A percentile compares a stretch with the other conserved stretches of the same genome.
Conservation (phyloP, 1,140 invertebrate genomes). For the Drosophila truncata region DNA sequence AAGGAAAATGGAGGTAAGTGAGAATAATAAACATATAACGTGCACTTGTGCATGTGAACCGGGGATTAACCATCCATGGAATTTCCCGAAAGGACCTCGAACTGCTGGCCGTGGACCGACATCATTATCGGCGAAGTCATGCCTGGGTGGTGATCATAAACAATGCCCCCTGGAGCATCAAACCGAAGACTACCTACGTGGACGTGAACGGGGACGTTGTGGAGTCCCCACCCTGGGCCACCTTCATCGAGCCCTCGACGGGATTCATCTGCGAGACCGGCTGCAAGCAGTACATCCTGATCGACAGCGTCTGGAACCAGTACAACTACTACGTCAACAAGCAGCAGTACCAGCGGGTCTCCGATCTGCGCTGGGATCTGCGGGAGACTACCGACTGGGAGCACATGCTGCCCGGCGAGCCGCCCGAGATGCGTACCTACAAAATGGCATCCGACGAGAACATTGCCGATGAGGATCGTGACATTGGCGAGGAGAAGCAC, state of each 20-base stretch:
- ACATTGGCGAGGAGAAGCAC: slow-evolving; percentile 89
- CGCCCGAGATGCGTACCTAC: slow-evolving; percentile 85
- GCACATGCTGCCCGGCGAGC: slow-evolving; percentile 89
- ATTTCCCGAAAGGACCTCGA: slow-evolving; percentile 88
- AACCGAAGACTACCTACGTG: slow-evolving; percentile 61
- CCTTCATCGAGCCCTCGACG: slow-evolving; percentile 94
- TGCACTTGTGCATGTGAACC: slow-evolving; percentile 13
- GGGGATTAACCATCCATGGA: not conserved
- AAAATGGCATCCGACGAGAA: slow-evolving; percentile 84
- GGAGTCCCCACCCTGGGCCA: slow-evolving; percentile 79
- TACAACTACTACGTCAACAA: slow-evolving; percentile 92
- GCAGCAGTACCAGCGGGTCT: slow-evolving; percentile 87
- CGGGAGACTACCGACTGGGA: slow-evolving; percentile 88
- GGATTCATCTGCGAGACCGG: slow-evolving; percentile 88
- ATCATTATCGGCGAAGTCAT: slow-evolving; percentile 92
- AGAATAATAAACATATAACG: not conserved
- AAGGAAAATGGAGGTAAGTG: slow-evolving; percentile 58
- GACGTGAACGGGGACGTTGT: slow-evolving; percentile 73
- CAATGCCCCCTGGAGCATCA: slow-evolving; percentile 79
- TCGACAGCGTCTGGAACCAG: slow-evolving; percentile 95
- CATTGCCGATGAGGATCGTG: slow-evolving; percentile 48
- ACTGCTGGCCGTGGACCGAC: slow-evolving; percentile 89
- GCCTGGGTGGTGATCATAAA: slow-evolving; percentile 92
- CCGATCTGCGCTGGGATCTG: slow-evolving; percentile 87
- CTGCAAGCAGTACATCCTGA: slow-evolving; percentile 89